phyloP scores from a whole-genome alignment of 1,140 invertebrate species.

The Zaprionus camerounensis region DNA sequence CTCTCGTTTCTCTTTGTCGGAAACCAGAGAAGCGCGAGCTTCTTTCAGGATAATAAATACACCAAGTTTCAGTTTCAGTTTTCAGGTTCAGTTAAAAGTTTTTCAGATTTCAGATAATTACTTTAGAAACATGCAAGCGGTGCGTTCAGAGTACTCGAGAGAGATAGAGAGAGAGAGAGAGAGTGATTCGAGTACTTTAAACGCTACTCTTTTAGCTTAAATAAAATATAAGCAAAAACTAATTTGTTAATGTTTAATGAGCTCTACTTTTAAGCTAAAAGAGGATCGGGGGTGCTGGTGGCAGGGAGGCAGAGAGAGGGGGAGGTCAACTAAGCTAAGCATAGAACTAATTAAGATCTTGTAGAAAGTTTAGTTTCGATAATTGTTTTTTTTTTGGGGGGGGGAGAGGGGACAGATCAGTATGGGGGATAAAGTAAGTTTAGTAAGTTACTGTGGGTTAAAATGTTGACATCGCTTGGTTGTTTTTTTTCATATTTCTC shows the following conservation, averaged over 20 bases:
- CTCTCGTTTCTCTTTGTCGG: constrained; percentile 23
- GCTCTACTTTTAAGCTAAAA: constrained; percentile 58
- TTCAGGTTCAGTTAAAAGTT: neutral
- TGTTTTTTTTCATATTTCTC: constrained; percentile 32
- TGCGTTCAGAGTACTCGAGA: constrained; percentile 1
- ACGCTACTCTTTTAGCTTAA: constrained; percentile 42
- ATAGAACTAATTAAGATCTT: constrained; percentile 50
- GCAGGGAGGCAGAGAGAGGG: neutral
- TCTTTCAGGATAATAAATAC: constrained; percentile 9
- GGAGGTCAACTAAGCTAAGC: constrained; percentile 49
- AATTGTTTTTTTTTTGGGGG: constrained; percentile 18
- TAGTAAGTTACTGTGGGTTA: constrained; percentile 66
- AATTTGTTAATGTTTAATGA: constrained; percentile 71
- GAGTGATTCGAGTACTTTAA: constrained; percentile 16
- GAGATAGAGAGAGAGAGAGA: constrained; percentile 2
- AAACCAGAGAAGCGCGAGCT: constrained; percentile 18
- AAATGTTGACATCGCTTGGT: constrained; percentile 84
- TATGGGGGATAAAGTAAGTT: constrained; percentile 38
- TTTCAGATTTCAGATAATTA: neutral
- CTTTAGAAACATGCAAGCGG: constrained; percentile 8
- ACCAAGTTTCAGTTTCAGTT: constrained; percentile 6
- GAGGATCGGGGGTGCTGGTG: constrained; percentile 1
- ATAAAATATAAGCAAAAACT: constrained; percentile 73
- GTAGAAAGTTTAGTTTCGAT: constrained; percentile 36
- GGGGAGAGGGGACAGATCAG: neutral